Base-by-base conservation (phyloP, 2,113 vertebrate genomes). In the Epinephelus fuscoguttatus region DNA sequence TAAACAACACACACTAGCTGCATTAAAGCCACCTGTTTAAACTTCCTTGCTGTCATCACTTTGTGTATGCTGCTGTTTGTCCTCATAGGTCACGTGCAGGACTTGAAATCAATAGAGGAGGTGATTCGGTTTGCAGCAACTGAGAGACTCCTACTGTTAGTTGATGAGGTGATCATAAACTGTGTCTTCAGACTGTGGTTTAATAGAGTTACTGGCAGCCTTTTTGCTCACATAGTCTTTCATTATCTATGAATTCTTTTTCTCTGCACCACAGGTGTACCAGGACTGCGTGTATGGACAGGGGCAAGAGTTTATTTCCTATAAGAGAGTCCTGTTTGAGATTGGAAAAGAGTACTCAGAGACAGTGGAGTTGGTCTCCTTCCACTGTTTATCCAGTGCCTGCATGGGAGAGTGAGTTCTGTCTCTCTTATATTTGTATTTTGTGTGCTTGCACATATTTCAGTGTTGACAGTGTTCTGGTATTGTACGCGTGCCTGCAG, bases 81-180 rank as follows among this genome's bases (percentile, higher is more conserved):
- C 23, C 6, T 50, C 0, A 0, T 12, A 81, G 78, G 85, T 27
- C 85, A 87, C 6, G 71, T 87, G 2, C 97, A 97, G 87, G 95
- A 93, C 81, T 95, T 94, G 0, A 85, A 94, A 63, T 94, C 95
- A 76, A 96, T 97, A 0, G 93, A 96, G 68, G 91, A 94, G 0
- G 95, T 97, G 86, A 97, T 97, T 80, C 93, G 78, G 9, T 96
- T 97, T 6, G 96, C 97, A 59, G 95, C 91, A 1, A 88, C 96
- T 14, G 95, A 97, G 71, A 72, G 85, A 0, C 96, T 97, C 3
- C 94, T 97, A 80, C 87, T 97, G 12, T 61, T 95, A 56, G 92
- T 76, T 10, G 88, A 94, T 10, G 94, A 94, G 93, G 93, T 88
- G 68, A 85, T 4, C 17, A 30, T 23, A 33, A 59, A 13, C 5